Evolutionary conservation across 2,888 invertebrate species (phyloP), one percentile per base, ranked within the genome.

Genomic region (Drosophila multiciliata): DNA sequence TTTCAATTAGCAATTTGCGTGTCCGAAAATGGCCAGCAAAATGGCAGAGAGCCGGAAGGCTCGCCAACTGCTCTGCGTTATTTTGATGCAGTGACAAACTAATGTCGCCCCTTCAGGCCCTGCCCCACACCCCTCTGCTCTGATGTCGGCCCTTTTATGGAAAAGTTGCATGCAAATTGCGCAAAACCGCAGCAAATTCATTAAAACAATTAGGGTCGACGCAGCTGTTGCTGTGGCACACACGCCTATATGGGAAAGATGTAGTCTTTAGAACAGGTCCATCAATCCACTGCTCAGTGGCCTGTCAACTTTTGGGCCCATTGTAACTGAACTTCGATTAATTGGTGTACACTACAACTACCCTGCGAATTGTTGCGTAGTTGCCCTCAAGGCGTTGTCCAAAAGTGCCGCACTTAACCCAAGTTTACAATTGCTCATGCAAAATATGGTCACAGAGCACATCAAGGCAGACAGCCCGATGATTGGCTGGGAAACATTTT

Each of bases 1-100:
- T 91, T 87, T 87, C 87, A 87, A 87, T 87, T 91, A 87, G 87
- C 87, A 78, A 86, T 90, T 87, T 87, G 90, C 90, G 84, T 91
- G 90, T 63, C 61, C 65, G 52, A 62, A 57, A 68, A 52, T 76
- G 72, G 60, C 76, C 73, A 45, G 66, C 65, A 77, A 81, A 80
- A 73, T 67, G 80, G 72, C 54, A 55, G 55, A 49, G 61, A 42
- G 73, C 68, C 62, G 66, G 57, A 63, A 64, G 74, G 77, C 54
- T 55, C 57, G 53, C 48, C 58, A 68, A 59, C 64, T 64, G 53
- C 69, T 67, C 65, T 74, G 62, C 72, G 68, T 73, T 71, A 69
- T 82, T 69, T 80, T 80, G 83, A 67, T 83, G 73, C 82, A 73
- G 78, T 86, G 85, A 90, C 90, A 87, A 90, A 84, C 86, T 90